Percentiles rank a stretch among this genome's conserved stretches.
Conservation (phyloP, 2,888 invertebrate genomes). For the Digitonthophagus gazella region DNA sequence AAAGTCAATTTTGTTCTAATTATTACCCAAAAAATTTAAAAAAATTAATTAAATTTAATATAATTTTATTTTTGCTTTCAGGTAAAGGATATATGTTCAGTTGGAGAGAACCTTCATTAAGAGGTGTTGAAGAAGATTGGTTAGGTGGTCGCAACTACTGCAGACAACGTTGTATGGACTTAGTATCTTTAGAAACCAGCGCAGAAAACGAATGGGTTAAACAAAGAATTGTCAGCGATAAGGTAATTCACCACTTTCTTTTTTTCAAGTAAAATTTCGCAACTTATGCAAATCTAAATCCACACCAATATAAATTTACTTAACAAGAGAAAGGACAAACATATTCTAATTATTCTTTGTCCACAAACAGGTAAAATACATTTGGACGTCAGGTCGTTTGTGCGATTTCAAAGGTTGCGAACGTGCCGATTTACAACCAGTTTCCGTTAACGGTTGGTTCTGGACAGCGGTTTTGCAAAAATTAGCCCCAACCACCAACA, state of each 20-base stretch:
- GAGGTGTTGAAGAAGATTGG: slow-evolving; percentile 80
- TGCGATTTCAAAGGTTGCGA: slow-evolving; percentile 91
- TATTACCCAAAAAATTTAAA: too few species aligned
- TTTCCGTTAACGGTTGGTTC: slow-evolving; percentile 85
- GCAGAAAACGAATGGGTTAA: slow-evolving; percentile 87
- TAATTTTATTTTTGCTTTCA: slow-evolving; percentile 35
- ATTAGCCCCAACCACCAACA: slow-evolving; percentile 77
- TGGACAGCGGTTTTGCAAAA: slow-evolving; percentile 88
- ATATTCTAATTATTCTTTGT: slow-evolving; percentile 18
- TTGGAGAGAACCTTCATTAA: slow-evolving; percentile 75
- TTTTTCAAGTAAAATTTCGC: background rate
- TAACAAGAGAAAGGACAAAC: too few species aligned
- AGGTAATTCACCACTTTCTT: slow-evolving; percentile 54
- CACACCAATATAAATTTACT: too few species aligned
- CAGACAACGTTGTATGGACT: slow-evolving; percentile 86
- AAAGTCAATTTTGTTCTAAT: too few species aligned
- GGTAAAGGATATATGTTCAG: slow-evolving; percentile 84
- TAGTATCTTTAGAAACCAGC: slow-evolving; percentile 80
- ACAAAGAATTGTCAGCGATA: slow-evolving; percentile 71
- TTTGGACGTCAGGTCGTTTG: slow-evolving; percentile 87
- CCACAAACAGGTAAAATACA: slow-evolving; percentile 70
- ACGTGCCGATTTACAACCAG: slow-evolving; percentile 78
- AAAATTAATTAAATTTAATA: background rate
- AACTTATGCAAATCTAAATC: background rate
- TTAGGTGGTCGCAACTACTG: slow-evolving; percentile 82